Conservation (phyloP, 2,797 vertebrate species). For the Cottoperca gobio region DNA sequence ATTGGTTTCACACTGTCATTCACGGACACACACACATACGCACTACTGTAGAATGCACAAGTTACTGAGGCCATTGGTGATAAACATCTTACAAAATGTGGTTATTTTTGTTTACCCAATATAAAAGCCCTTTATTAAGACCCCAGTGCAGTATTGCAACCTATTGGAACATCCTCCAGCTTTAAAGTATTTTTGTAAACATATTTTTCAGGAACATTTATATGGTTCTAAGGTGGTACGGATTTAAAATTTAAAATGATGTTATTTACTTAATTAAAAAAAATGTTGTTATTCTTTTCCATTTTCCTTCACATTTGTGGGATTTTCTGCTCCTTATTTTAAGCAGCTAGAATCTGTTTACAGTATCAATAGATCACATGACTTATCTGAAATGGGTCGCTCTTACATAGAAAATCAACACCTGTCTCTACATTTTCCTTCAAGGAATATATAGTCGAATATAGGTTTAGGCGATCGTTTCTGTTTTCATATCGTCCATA, state of each 20-base stretch:
- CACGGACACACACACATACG: conserved; percentile 16
- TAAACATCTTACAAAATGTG: conserved; percentile 7
- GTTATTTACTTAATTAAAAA: neutral
- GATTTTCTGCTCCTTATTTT: neutral
- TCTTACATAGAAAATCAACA: neutral
- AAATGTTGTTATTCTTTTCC: neutral
- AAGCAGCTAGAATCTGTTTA: neutral
- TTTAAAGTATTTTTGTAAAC: neutral
- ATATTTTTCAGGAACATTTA: neutral
- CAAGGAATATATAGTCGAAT: neutral
- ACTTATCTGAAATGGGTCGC: neutral
- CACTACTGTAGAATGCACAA: neutral
- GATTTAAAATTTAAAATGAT: neutral
- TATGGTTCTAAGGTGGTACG: neutral
- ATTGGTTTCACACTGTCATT: conserved; percentile 57
- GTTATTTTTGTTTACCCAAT: conserved; percentile 16
- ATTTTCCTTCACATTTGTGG: neutral
- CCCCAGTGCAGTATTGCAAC: neutral
- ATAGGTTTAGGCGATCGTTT: no score
- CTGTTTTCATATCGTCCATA: no score
- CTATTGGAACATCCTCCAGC: neutral
- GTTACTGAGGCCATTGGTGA: conserved; percentile 16
- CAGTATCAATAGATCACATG: neutral
- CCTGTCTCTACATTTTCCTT: neutral
- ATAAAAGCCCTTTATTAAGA: neutral